phyloP scores from a whole-genome alignment of 2,113 vertebrate species.

The Arvicanthis niloticus region DNA sequence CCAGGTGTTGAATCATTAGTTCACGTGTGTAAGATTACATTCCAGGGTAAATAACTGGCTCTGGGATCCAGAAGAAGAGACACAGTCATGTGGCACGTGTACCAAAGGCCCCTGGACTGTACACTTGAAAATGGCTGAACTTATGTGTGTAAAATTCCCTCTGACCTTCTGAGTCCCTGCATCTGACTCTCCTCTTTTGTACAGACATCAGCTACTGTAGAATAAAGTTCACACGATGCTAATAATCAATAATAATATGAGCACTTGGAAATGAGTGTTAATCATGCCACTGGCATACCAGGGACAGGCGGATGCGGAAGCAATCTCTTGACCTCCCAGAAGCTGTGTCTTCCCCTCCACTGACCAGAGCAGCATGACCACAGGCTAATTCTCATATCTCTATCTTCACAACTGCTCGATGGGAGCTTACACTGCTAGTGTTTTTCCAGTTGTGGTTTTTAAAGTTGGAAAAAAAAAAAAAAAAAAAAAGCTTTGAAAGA shows the following conservation, averaged over 20 bases:
- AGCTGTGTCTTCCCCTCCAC: background rate
- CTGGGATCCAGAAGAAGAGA: background rate
- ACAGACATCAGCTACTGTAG: background rate
- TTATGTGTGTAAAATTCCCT: background rate
- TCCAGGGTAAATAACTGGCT: background rate
- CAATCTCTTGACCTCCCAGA: background rate
- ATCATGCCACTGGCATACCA: rapidly evolving
- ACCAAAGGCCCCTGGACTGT: background rate
- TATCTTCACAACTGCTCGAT: background rate
- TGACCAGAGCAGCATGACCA: background rate
- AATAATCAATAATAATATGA: background rate
- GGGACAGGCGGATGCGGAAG: background rate
- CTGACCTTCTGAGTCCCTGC: background rate
- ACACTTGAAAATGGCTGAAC: background rate
- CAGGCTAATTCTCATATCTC: background rate
- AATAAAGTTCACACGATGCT: background rate
- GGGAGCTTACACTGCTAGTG: background rate
- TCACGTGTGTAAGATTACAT: background rate
- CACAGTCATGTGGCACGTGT: background rate
- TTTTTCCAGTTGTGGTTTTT: conserved; percentile 16
- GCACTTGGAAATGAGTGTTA: background rate
- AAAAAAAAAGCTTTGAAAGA: background rate
- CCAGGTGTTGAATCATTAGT: background rate
- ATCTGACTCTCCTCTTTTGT: background rate
- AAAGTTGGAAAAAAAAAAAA: background rate